Evolutionary conservation across 2,113 vertebrate species (phyloP), one percentile per base, ranked within the genome.

Genomic region (Oenanthe melanoleuca): DNA sequence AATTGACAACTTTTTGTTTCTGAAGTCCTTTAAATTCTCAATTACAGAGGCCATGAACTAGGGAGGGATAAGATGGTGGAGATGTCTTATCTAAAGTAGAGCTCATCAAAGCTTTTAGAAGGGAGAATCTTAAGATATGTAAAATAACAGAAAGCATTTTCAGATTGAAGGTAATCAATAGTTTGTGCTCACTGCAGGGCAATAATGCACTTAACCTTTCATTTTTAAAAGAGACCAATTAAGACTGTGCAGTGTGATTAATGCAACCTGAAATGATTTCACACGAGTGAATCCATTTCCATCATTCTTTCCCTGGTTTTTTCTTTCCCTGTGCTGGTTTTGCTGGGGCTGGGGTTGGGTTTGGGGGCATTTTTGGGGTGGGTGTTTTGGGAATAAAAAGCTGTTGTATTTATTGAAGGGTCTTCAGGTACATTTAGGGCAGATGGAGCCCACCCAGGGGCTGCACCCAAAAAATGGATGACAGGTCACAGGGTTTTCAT

Each of bases 401-500:
- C 14, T 22, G 6, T 9, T 17, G 0, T 11, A n/a, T 63, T 63
- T 42, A 17, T 6, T 28, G 74, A 28, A 42, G 23, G 47, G 29
- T 8, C 29, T n/a, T 33, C 57, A 63, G 73, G 22, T 25, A 14
- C 6, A 17, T 63, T 78, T 26, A 1, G 4, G 29, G 34, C 34
- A 50, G 59, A 10, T 8, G 3, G 40, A 78, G 13, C 8, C 8
- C 33, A 33, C 10, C 12, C 29, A 21, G 17, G 13, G 12, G 6
- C 29, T n/a, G 2, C 18, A 17, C 23, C 29, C 59, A 17, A 37
- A 47, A n/a, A 64, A 34, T 18, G 5, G 44, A 20, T 5, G 5
- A 45, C 2, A 10, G 23, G 18, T 42, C 47, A 17, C 0, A 1
- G 8, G 13, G 19, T 18, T 65, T 64, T 11, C 31, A 14, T 3